Percentiles rank a stretch among this genome's conserved stretches.
Conservation (phyloP, 2,113 vertebrate species). For the Regulus satrapa region DNA sequence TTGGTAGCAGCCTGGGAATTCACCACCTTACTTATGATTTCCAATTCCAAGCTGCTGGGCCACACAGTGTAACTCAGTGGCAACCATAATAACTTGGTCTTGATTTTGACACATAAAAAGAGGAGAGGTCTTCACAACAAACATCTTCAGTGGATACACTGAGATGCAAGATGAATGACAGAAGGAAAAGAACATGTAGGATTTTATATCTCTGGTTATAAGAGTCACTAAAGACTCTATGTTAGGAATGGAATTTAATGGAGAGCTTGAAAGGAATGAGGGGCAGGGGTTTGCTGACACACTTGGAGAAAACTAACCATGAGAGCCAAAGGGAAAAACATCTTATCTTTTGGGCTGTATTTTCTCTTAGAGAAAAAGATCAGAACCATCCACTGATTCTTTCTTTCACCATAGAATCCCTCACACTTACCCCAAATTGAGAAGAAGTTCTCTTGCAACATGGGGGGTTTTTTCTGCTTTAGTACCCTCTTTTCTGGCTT, state of each 20-base stretch:
- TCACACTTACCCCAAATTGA: not conserved
- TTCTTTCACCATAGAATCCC: not conserved
- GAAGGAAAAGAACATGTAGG: not conserved
- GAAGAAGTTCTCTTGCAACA: not conserved
- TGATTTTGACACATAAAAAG: not conserved
- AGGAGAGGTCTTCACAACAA: not conserved
- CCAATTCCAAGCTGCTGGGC: not conserved
- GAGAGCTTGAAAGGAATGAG: not conserved
- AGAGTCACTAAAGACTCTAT: not conserved
- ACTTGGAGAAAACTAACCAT: not conserved
- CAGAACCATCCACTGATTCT: not conserved
- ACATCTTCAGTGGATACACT: rapidly evolving
- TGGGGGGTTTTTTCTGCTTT: not conserved
- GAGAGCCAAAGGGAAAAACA: not conserved
- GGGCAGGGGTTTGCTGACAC: not conserved
- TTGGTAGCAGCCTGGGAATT: not conserved
- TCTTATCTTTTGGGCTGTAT: not conserved
- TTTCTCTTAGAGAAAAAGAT: not conserved
- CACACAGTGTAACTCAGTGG: not conserved
- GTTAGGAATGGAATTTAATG: not conserved
- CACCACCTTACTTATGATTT: not conserved
- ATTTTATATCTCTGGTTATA: not conserved
- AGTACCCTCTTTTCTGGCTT: not conserved
- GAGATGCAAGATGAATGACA: not conserved
- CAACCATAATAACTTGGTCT: not conserved